phyloP scores from a whole-genome alignment of 2,797 vertebrate genomes.

The Acrossocheilus wenchowensis region DNA sequence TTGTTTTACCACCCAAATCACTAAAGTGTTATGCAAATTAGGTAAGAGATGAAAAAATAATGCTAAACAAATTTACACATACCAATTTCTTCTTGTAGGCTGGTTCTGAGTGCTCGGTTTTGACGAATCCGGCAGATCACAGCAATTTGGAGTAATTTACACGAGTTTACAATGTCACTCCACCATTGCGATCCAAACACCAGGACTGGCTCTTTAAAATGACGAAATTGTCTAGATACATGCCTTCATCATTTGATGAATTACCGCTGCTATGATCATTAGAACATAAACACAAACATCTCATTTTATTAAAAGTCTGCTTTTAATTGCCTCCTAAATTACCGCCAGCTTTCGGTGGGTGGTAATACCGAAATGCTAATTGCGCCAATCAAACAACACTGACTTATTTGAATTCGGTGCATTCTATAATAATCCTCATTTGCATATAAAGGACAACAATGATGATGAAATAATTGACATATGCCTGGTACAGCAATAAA shows the following conservation, averaged over 20 bases:
- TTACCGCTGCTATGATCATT: not conserved
- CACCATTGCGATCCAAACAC: not conserved
- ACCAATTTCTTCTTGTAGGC: not conserved
- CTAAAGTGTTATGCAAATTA: not conserved
- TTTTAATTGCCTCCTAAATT: conserved; percentile 34
- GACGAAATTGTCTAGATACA: not conserved
- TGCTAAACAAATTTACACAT: not conserved
- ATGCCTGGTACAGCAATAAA: not conserved
- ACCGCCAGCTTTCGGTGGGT: conserved; percentile 11
- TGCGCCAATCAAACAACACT: conserved; percentile 17
- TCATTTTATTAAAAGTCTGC: conserved; percentile 29
- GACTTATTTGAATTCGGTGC: conserved; percentile 1
- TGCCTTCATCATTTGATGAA: conserved; percentile 4
- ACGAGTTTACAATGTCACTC: not conserved
- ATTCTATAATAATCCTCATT: conserved; percentile 27
- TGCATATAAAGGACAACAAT: conserved; percentile 2
- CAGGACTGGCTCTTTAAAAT: conserved; percentile 3
- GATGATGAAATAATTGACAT: conserved; percentile 26
- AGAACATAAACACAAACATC: conserved; percentile 31
- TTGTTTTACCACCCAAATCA: not conserved
- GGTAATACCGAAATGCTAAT: conserved; percentile 27
- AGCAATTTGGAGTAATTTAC: not conserved
- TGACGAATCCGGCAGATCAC: not conserved
- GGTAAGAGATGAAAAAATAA: not conserved
- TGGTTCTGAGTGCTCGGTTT: not conserved